phyloP scores from a whole-genome alignment of 2,888 invertebrate species.

The Cephus spinipes region DNA sequence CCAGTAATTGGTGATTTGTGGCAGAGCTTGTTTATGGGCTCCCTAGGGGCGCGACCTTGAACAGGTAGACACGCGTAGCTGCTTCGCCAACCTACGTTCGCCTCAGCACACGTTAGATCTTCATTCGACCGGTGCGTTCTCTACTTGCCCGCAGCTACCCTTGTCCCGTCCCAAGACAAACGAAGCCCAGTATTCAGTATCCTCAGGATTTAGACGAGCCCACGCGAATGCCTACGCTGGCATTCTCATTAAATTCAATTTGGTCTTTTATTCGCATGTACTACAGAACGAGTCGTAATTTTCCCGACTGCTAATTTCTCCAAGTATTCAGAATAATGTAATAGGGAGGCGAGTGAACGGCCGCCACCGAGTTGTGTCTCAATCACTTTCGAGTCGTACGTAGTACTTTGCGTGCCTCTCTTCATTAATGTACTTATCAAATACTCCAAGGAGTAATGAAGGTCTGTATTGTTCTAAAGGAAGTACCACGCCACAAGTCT shows the following conservation, averaged over 20 bases:
- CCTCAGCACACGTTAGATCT: constrained; percentile 21
- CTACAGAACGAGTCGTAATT: background rate
- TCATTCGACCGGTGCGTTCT: constrained; percentile 11
- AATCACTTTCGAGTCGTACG: background rate
- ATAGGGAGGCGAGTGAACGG: background rate
- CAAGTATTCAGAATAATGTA: too few species aligned
- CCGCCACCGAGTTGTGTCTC: background rate
- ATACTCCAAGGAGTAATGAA: background rate
- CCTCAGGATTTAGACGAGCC: too few species aligned
- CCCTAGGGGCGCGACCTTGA: background rate
- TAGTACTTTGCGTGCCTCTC: background rate
- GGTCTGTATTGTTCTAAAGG: background rate
- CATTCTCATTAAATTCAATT: background rate
- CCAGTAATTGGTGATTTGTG: constrained; percentile 27
- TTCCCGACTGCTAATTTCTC: too few species aligned
- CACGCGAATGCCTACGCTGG: too few species aligned
- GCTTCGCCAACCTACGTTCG: constrained; percentile 13
- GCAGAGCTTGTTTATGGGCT: background rate
- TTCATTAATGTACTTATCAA: background rate
- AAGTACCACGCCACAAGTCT: background rate
- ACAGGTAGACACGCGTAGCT: background rate
- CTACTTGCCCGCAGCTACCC: background rate
- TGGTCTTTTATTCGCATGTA: background rate
- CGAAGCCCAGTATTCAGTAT: too few species aligned
- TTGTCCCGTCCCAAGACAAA: background rate